Evolutionary conservation across 1,140 invertebrate genomes (phyloP).

Genomic region (Meloidogyne exigua): DNA sequence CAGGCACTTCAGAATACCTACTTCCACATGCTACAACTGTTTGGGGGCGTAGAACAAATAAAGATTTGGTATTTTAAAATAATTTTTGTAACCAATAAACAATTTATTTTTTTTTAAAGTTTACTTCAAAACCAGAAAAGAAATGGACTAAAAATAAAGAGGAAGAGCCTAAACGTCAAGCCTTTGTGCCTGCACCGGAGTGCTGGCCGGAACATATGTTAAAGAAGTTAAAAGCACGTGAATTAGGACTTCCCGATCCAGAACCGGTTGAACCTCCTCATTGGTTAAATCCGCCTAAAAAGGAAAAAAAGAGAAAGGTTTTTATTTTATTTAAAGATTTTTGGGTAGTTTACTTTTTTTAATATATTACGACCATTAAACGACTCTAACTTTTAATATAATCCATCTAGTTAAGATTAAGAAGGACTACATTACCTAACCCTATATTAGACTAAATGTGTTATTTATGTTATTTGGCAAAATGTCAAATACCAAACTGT

Average conservation of each 20-base stretch:
- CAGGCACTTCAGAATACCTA: neutral
- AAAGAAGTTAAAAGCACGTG: slow-evolving; percentile 32
- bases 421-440: too few species aligned
- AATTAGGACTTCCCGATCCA: slow-evolving; percentile 35
- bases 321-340: too few species aligned
- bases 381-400: too few species aligned
- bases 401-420: too few species aligned
- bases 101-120: neutral
- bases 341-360: too few species aligned
- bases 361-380: too few species aligned
- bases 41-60: slow-evolving; percentile 19
- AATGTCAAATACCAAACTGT: too few species aligned
- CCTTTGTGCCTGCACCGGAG: slow-evolving; percentile 38
- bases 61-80: slow-evolving; percentile 11
- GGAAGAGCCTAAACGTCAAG: slow-evolving; percentile 28
- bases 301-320: slow-evolving; percentile 44
- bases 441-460: too few species aligned
- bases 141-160: neutral
- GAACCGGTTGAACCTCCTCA: slow-evolving; percentile 14
- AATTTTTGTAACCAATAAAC: neutral
- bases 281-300: slow-evolving; percentile 38
- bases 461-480: too few species aligned
- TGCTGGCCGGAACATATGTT: slow-evolving; percentile 43
- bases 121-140: neutral
- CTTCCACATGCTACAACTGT: slow-evolving; percentile 1